These are phyloP conservation scores for Sminthurinus signatus DNA, from an alignment of 1,140 invertebrate genomes.

Conservation along the genomic window DNA sequence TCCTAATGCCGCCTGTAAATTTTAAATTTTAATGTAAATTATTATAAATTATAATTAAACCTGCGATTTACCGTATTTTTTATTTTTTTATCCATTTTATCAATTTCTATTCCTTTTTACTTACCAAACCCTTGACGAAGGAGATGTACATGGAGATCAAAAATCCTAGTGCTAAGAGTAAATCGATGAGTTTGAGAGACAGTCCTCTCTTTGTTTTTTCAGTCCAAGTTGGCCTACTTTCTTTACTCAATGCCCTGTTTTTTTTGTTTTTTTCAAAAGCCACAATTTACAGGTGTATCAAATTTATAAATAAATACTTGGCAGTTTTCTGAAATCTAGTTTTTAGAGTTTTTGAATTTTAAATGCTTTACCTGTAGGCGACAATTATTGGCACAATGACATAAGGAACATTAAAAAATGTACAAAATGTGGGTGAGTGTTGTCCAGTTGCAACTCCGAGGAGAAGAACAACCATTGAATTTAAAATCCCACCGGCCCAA, in stretches of 20 bases:
- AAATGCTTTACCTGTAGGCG: constrained; percentile 18
- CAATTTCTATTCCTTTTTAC: not conserved
- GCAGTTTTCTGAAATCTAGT: no score
- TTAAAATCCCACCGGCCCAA: constrained; percentile 33
- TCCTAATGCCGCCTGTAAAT: constrained; percentile 13
- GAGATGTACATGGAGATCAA: constrained; percentile 23
- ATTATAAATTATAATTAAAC: not conserved
- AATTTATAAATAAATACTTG: no score
- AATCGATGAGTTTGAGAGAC: constrained; percentile 20
- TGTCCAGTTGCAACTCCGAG: constrained; percentile 27
- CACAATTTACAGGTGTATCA: no score
- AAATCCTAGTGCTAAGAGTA: constrained; percentile 19
- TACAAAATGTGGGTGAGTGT: constrained; percentile 37
- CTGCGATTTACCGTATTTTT: not conserved
- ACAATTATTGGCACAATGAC: constrained; percentile 34
- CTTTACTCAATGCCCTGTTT: constrained; percentile 28
- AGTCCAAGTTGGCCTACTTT: constrained; percentile 26
- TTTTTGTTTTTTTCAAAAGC: no score
- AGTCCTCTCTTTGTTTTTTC: not conserved
- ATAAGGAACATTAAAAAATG: constrained; percentile 39
- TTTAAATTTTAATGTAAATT: no score
- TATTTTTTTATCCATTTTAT: not conserved
- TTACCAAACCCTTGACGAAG: constrained; percentile 28
- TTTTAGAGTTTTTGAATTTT: no score
- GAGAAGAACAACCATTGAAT: constrained; percentile 40